Base-by-base conservation (phyloP, 2,888 invertebrate genomes). In the Drosophila parthenogenetica region DNA sequence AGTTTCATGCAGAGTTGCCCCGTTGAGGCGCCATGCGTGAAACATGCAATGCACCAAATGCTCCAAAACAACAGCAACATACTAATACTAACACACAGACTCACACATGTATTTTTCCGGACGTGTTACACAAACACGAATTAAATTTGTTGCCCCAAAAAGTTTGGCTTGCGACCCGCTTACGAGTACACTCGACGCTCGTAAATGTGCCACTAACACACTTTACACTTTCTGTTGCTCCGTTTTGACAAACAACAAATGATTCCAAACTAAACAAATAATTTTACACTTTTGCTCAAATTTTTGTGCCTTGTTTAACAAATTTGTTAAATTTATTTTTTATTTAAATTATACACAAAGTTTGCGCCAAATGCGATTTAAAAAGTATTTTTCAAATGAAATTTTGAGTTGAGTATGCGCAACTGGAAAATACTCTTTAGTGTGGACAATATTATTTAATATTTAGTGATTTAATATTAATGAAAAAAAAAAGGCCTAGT, bases 51-150 rank as follows among this genome's bases (percentile, higher is more conserved):
- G 55, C 29, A n/a, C 59, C 61, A 42, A 74, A 66, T 79, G 72
- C 50, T 70, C 62, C 69, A 43, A 59, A 64, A 35, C 35, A 35
- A 35, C 35, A 29, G 2, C 54, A 54, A 32, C 43, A 32, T 13
- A 17, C n/a, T 29, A 13, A 10, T 25, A 19, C 25, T 10, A 35
- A 39, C 22, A 19, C 46, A 39, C 25, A 45, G 22, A 46, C 22
- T n/a, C 16, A 8, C 16, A 46, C 29, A 46, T 13, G 60, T 50
- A 67, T 66, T 68, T 61, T 53, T 68, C 60, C 49, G 73, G 74
- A 76, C 67, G 68, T 54, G 54, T 19, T 68, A 76, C 79, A 79
- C 86, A 86, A 82, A 81, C 69, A 79, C 57, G 80, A 82, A 74
- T 80, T 82, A 73, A 85, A 82, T 85, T 83, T 68, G 61, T 73